A percentile compares a stretch with the other conserved stretches of the same genome.
Evolutionary conservation across 2,113 vertebrate genomes (phyloP).

Genomic region (Procavia capensis): DNA sequence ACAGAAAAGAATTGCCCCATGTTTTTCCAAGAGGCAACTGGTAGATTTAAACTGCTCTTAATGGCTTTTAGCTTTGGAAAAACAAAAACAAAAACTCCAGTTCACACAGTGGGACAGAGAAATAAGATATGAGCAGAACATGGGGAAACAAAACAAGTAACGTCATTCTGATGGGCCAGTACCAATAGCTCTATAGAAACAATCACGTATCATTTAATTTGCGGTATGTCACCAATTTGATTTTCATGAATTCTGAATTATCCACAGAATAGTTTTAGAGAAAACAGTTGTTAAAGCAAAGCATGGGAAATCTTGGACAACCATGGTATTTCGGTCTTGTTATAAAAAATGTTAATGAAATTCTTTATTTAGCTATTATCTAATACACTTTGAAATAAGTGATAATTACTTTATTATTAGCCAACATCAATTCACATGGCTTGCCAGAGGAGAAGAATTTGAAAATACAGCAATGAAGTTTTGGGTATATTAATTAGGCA

Average conservation of each 20-base stretch:
- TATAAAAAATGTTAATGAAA: conserved; percentile 76
- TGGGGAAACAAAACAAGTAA: background rate
- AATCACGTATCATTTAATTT: background rate
- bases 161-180: background rate
- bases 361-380: conserved; percentile 82
- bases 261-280: conserved; percentile 1
- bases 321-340: conserved; percentile 47
- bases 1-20: no score
- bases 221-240: background rate
- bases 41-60: no score
- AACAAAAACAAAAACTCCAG: background rate
- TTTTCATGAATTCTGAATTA: conserved; percentile 1
- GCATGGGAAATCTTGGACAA: conserved; percentile 13
- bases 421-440: conserved; percentile 77
- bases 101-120: background rate
- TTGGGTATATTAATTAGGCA: conserved; percentile 61
- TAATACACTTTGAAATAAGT: conserved; percentile 79
- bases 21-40: no score
- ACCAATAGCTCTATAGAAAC: background rate
- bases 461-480: conserved; percentile 71
- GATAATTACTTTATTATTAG: conserved; percentile 83
- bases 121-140: background rate
- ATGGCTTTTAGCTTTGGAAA: background rate
- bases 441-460: conserved; percentile 52
- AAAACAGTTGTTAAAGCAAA: conserved; percentile 10